Evolutionary conservation across 37 sponge, comb jelly and placozoan species (phyloP), one percentile per base, ranked within the genome.

Genomic region (Cliona cf. orientalis): DNA sequence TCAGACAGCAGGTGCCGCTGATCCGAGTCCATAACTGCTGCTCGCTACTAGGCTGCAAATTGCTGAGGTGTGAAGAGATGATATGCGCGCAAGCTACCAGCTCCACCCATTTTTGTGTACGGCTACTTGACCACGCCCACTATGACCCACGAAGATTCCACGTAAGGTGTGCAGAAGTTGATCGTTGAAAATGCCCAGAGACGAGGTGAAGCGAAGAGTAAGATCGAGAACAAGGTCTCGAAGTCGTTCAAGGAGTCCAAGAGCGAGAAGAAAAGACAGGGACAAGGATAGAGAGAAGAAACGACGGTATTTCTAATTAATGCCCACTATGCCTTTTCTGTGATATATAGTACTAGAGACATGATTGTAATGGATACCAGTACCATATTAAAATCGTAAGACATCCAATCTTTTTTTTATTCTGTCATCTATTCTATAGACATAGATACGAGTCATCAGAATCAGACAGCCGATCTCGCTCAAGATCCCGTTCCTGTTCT

Each of bases 401-500:
- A n/a, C n/a, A n/a, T n/a, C n/a, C n/a, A n/a, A n/a, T n/a, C n/a
- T n/a, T n/a, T n/a, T n/a, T n/a, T n/a, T n/a, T n/a, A n/a, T n/a
- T n/a, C n/a, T n/a, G n/a, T n/a, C n/a, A n/a, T n/a, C n/a, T n/a
- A n/a, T n/a, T n/a, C n/a, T n/a, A n/a, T n/a, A n/a, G n/a, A n/a
- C 53, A 49, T 49, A 49, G 53, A 9, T 14, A 14, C 9, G 53
- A 14, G 53, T 19, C 14, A 49, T 19, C 53, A 9, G 14, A 14
- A 14, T 49, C 53, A 9, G 53, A 49, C 14, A 19, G 14, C 14
- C 14, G 72, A 89, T 89, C 63, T 85, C 80, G 35, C 45, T 83
- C 37, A 44, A 53, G 31, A 66, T 82, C 80, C 82, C 61, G 84
- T 57, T 82, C 83, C 69, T 65, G 62, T 76, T 82, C 84, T 77